Evolutionary conservation across 2,113 vertebrate genomes (phyloP).

Genomic region (Coreoperca whiteheadi): DNA sequence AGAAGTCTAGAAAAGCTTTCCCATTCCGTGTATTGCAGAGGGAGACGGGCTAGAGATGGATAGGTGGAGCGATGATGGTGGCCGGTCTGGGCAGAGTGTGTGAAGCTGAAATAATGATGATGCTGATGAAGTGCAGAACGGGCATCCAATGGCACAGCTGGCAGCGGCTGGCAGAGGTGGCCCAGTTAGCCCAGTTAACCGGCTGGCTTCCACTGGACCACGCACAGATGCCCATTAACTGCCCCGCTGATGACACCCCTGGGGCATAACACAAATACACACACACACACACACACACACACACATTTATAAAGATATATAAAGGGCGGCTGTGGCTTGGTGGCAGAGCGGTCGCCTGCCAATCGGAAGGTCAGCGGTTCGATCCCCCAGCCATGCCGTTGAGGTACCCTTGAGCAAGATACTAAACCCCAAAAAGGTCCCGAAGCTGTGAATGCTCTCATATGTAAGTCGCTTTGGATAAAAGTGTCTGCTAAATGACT

Average conservation of each 20-base stretch:
- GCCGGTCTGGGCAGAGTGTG: constrained; percentile 57
- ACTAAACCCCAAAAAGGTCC: no score
- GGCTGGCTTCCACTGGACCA: constrained; percentile 82
- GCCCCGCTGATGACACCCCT: constrained; percentile 83
- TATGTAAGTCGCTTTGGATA: no score
- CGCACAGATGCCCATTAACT: constrained; percentile 87
- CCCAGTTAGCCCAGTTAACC: constrained; percentile 80
- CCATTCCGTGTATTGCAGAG: background rate
- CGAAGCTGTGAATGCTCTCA: no score
- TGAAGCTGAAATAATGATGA: constrained; percentile 82
- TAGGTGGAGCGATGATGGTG: constrained; percentile 42
- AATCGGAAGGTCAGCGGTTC: no score
- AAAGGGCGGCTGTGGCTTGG: no score
- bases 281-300: constrained; percentile 39
- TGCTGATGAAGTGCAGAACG: constrained; percentile 70
- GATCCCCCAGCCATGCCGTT: no score
- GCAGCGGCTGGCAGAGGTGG: constrained; percentile 76
- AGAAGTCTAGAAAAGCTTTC: background rate
- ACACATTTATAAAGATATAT: constrained; percentile 11
- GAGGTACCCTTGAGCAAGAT: no score
- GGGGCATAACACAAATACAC: constrained; percentile 64
- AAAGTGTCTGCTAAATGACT: no score
- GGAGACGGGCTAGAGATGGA: constrained; percentile 1
- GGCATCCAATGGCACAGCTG: constrained; percentile 84
- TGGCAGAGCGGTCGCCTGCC: no score